Evolutionary conservation across 2,888 invertebrate species (phyloP), one percentile per base, ranked within the genome.

Genomic region (Drosophila kambysellisi): DNA sequence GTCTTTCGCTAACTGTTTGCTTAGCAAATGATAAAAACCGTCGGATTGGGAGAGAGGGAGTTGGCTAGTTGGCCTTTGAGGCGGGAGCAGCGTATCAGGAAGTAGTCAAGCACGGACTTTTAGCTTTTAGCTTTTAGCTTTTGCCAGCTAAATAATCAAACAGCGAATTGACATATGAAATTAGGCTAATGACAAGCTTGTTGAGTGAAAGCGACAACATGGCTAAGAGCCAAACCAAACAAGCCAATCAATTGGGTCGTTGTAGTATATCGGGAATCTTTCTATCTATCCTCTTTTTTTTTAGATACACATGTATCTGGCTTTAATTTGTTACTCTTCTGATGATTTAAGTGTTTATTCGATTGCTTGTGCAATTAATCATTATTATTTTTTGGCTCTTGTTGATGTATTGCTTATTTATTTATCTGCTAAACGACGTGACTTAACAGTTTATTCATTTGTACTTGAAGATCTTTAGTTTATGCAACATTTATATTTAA

Each of bases 151-250:
- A 70, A 67, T 80, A 75, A 75, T 70, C 74, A 70, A 65, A 61
- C 46, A 56, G 56, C 69, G 65, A 79, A 35, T 61, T 46, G 59
- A 51, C 77, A 81, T 69, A 71, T 59, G 80, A 84, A 88, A 88
- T 82, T 82, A 70, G 75, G 83, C 88, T 88, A 88, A 84, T 84
- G 78, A 88, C 88, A 88, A 83, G 81, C 83, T 78, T 86, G 74
- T 74, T 74, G 74, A 86, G 74, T 75, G 77, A 77, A 82, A 77
- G 82, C 74, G 83, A 79, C 73, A 74, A 79, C 68, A 67, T 59
- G 68, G 67, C 69, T 70, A 53, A 70, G 57, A 57, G 78, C 43
- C 51, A 68, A 63, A 32, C 39, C 48, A 64, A 74, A 60, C 51
- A 68, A 20, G 57, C 32, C 57, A 62, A 48, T 74, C 65, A 69